A percentile compares a stretch with the other conserved stretches of the same genome.
These are phyloP conservation scores for Nannoperca australis DNA, from an alignment of 2,797 vertebrate species.

Conservation along the genomic window DNA sequence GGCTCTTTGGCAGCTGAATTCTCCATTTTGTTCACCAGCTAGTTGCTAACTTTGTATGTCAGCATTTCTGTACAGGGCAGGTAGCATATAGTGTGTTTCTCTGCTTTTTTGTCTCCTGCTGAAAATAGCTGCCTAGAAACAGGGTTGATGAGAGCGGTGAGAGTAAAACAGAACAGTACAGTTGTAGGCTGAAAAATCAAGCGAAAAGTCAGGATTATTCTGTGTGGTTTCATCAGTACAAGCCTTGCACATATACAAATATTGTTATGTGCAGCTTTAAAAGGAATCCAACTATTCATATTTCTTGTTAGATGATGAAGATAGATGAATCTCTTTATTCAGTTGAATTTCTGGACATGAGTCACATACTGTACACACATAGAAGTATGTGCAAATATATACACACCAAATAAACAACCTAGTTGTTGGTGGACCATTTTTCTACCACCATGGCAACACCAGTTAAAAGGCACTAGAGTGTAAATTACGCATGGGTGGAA, in stretches of 20 bases:
- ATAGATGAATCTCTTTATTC: too few species aligned
- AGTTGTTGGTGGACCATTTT: background rate
- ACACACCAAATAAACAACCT: background rate
- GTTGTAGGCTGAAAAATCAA: background rate
- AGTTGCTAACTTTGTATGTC: background rate
- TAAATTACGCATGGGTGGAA: slow-evolving; percentile 4
- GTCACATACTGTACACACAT: background rate
- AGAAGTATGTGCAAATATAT: background rate
- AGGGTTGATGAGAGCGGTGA: background rate
- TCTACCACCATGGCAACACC: slow-evolving; percentile 18
- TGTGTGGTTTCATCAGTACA: background rate
- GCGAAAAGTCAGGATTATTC: background rate
- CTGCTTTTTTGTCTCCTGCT: background rate
- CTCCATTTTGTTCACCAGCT: too few species aligned
- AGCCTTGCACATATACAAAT: background rate
- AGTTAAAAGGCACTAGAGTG: background rate
- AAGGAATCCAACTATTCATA: background rate
- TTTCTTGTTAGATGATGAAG: too few species aligned
- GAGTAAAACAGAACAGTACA: background rate
- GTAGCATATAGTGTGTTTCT: background rate
- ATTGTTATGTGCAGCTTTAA: background rate
- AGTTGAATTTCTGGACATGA: background rate
- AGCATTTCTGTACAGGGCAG: background rate
- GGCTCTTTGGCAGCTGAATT: too few species aligned
- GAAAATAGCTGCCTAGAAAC: background rate